Percentiles rank a stretch among this genome's conserved stretches.
Evolutionary conservation across 2,888 invertebrate species (phyloP).

Genomic region (Cephus rjabovi): DNA sequence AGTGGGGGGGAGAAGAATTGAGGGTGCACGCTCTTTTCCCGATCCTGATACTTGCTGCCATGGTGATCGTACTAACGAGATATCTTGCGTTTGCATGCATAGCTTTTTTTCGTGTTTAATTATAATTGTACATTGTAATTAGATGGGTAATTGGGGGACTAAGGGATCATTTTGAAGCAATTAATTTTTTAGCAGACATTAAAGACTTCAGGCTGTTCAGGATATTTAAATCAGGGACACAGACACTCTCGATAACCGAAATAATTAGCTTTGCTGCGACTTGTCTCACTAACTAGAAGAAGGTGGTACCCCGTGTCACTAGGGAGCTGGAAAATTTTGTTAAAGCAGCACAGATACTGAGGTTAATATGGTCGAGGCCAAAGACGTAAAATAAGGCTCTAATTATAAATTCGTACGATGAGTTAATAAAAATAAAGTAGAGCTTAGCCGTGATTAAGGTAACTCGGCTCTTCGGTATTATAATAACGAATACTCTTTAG

Average conservation of each 20-base stretch:
- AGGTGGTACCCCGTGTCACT: background rate
- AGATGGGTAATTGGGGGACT: background rate
- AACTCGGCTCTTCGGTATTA: background rate
- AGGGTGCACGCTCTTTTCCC: constrained; percentile 4
- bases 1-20: constrained; percentile 9
- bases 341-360: background rate
- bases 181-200: background rate
- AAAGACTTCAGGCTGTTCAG: background rate
- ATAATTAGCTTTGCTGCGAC: background rate
- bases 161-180: background rate
- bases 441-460: background rate
- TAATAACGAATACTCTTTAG: background rate
- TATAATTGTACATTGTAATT: background rate
- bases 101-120: background rate
- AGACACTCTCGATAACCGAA: background rate
- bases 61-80: background rate
- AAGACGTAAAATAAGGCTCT: background rate
- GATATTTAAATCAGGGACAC: background rate
- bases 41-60: background rate
- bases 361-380: background rate
- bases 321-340: background rate
- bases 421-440: background rate
- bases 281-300: background rate
- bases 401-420: background rate
- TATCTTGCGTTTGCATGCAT: background rate